Evolutionary conservation across 2,113 vertebrate species (phyloP).

Genomic region (Lucifuga dentata): DNA sequence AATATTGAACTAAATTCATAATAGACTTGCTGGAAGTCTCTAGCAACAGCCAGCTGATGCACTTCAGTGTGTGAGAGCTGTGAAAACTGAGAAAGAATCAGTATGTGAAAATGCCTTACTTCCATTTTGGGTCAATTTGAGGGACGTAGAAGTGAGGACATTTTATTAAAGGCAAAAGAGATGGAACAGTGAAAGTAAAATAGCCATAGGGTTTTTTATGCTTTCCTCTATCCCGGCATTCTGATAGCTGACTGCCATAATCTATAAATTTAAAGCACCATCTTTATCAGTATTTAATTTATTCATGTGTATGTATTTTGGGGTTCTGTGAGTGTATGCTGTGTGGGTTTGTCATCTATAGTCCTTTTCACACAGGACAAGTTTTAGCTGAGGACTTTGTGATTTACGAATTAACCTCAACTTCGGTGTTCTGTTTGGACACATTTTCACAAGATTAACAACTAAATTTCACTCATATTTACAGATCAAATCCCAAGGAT

Average conservation of each 20-base stretch:
- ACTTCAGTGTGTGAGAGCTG: conserved; percentile 64
- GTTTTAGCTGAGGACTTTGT: too few relatives aligned
- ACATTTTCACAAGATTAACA: too few relatives aligned
- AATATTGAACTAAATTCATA: conserved; percentile 61
- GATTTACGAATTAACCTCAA: too few relatives aligned
- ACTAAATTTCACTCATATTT: too few relatives aligned
- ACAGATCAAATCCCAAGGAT: too few relatives aligned
- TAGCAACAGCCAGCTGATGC: conserved; percentile 51
- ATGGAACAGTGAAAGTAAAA: conserved; percentile 19
- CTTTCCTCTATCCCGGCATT: background rate
- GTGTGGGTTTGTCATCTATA: too few relatives aligned
- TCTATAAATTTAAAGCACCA: background rate
- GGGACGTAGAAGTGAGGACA: conserved; percentile 21
- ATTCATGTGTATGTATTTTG: background rate
- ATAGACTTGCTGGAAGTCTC: conserved; percentile 32
- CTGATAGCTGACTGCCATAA: background rate
- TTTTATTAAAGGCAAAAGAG: conserved; percentile 43
- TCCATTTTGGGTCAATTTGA: conserved; percentile 52
- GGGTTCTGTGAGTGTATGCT: background rate
- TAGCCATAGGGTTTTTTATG: conserved; percentile 23
- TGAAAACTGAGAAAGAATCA: conserved; percentile 35
- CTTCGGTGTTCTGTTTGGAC: too few relatives aligned
- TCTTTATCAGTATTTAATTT: conserved; percentile 3
- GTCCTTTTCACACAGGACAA: too few relatives aligned
- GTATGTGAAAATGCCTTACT: conserved; percentile 47